Evolutionary conservation across 2,888 invertebrate species (phyloP), one percentile per base, ranked within the genome.

Genomic region (Villa cingulata): DNA sequence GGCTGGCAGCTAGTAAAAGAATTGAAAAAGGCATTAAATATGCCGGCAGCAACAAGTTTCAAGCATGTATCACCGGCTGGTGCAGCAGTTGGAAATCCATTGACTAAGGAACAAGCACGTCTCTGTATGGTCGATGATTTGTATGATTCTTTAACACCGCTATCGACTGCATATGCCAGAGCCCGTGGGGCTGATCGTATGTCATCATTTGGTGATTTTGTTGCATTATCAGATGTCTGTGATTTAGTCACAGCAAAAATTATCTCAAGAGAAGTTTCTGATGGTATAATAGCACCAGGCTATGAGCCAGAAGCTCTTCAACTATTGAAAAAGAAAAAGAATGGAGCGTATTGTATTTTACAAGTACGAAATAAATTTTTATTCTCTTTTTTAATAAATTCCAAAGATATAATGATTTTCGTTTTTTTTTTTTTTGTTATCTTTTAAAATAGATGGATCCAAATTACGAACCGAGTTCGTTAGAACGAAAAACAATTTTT

Each of bases 21-120:
- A 62, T 70, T 98, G 50, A 84, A 82, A 59, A 70, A 72, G 40
- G 86, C 89, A 0, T 67, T 94, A 9, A 76, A 78, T 5, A 65
- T 92, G 27, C 91, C 96, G 0, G 95, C 97, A 0, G 92, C 96
- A 0, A 82, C 94, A 1, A 96, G 95, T 48, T 97, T 98, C 69
- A 98, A 98, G 64, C 97, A 98, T 65, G 96, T 97, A 7, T 95
- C 95, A 23, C 97, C 97, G 0, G 96, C 97, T 15, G 96, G 96
- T 4, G 96, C 95, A 2, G 96, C 96, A 45, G 83, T 97, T 2
- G 95, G 86, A 0, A 72, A 83, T 32, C 85, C 92, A 0, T 71
- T 97, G 32, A 76, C 77, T 50, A 66, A 71, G 5, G 79, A 79
- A 34, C 83, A 92, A 77, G 88, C 90, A 0, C 80, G 84, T 60